A percentile compares a stretch with the other conserved stretches of the same genome.
These are phyloP conservation scores for Caenorhabditis wallacei DNA, from an alignment of 2,888 invertebrate species.

Conservation along the genomic window DNA sequence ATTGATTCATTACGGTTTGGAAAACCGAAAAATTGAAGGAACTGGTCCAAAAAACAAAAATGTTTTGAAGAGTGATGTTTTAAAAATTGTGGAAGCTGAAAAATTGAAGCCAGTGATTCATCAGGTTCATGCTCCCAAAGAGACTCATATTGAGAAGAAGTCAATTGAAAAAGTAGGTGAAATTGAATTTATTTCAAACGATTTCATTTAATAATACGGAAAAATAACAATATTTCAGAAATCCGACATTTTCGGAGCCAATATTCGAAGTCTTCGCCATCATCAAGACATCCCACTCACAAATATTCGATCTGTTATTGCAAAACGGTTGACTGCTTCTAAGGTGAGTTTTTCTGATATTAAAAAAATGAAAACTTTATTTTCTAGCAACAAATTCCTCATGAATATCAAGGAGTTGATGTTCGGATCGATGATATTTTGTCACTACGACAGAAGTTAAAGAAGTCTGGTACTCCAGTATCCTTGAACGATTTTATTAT, in stretches of 20 bases:
- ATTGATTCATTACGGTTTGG: constrained; percentile 86
- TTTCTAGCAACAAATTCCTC: constrained; percentile 87
- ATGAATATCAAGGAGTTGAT: constrained; percentile 87
- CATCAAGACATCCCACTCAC: constrained; percentile 86
- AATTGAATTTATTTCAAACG: constrained; percentile 8
- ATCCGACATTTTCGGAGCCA: constrained; percentile 38
- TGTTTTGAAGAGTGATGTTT: constrained; percentile 85
- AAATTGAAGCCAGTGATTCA: constrained; percentile 71
- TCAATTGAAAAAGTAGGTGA: constrained; percentile 30
- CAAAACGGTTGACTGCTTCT: constrained; percentile 87
- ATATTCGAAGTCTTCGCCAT: constrained; percentile 58
- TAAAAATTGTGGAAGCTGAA: constrained; percentile 70
- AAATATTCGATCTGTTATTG: constrained; percentile 87
- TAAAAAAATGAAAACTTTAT: background rate
- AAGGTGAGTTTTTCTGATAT: constrained; percentile 84
- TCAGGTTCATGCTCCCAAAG: constrained; percentile 41
- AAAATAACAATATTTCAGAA: constrained; percentile 20
- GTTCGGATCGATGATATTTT: constrained; percentile 86
- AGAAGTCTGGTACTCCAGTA: constrained; percentile 82
- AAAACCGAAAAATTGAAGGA: constrained; percentile 84
- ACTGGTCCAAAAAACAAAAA: constrained; percentile 86
- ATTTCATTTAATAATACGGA: background rate
- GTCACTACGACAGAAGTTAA: constrained; percentile 85
- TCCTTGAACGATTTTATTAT: constrained; percentile 88
- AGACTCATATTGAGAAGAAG: constrained; percentile 34